These are phyloP conservation scores for Myrmecophaga tridactyla DNA, from an alignment of 2,113 vertebrate genomes.

Conservation along the genomic window DNA sequence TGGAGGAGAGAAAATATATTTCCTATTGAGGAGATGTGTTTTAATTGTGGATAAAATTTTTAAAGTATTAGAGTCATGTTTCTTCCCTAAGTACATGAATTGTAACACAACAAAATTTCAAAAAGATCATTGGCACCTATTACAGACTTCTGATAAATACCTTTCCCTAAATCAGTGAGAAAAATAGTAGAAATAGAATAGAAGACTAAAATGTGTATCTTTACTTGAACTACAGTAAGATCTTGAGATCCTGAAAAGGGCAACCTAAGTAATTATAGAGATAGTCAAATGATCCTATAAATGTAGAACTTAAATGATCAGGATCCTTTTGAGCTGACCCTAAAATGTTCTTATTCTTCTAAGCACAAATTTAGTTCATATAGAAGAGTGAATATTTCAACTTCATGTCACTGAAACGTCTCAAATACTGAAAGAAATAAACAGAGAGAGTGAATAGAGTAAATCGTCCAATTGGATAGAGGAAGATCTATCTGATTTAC, in stretches of 20 bases:
- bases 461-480: neutral
- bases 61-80: neutral
- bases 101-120: neutral
- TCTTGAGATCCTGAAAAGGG: neutral
- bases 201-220: neutral
- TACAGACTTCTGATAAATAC: neutral
- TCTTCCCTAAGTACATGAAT: neutral
- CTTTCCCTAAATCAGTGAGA: neutral
- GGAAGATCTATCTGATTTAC: too few relatives aligned
- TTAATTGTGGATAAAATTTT: neutral
- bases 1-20: neutral
- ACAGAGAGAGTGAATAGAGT: neutral
- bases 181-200: neutral
- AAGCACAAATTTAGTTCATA: neutral
- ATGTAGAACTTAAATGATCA: neutral
- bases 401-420: neutral
- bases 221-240: neutral
- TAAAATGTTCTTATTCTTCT: neutral
- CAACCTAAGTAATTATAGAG: neutral
- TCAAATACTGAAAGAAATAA: neutral
- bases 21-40: neutral
- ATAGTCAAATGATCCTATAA: neutral
- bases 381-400: neutral
- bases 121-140: neutral
- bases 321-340: neutral